Percentiles rank a stretch among this genome's conserved stretches.
Conservation (phyloP, 2,113 vertebrate species). For the Lepus timidus region DNA sequence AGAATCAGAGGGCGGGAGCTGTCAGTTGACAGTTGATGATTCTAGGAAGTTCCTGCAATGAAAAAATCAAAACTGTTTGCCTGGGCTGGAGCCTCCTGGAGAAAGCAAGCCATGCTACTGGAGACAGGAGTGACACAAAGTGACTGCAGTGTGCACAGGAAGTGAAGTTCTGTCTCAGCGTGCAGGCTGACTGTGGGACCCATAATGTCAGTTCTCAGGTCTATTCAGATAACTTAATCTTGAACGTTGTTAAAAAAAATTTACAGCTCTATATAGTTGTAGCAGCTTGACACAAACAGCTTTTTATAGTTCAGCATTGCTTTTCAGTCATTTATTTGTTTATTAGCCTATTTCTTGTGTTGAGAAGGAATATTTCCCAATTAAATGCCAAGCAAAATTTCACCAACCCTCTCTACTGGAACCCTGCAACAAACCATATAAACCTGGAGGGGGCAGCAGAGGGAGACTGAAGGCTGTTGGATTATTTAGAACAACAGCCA, state of each 20-base stretch:
- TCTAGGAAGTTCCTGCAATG: background rate
- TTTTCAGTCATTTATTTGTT: conserved; percentile 20
- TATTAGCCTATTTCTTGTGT: background rate
- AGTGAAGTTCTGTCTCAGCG: background rate
- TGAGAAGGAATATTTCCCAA: conserved; percentile 11
- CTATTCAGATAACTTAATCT: background rate
- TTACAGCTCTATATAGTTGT: background rate
- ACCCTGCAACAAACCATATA: conserved; percentile 12
- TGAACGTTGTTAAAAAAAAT: background rate
- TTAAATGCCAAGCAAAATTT: background rate
- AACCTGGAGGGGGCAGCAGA: conserved; percentile 70
- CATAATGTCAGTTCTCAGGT: background rate
- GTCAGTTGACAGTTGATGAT: background rate
- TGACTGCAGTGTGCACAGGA: background rate
- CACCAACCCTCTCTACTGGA: no score
- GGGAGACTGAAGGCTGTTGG: conserved; percentile 3
- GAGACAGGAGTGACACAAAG: background rate
- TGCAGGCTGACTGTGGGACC: background rate
- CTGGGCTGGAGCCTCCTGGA: background rate
- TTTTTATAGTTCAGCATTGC: conserved; percentile 25
- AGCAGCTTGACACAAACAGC: background rate
- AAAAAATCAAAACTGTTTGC: background rate
- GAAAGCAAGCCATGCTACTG: background rate
- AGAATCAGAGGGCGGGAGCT: background rate
- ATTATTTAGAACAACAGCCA: background rate